These are phyloP conservation scores for Sander lucioperca DNA, from an alignment of 2,113 vertebrate genomes.

Conservation along the genomic window DNA sequence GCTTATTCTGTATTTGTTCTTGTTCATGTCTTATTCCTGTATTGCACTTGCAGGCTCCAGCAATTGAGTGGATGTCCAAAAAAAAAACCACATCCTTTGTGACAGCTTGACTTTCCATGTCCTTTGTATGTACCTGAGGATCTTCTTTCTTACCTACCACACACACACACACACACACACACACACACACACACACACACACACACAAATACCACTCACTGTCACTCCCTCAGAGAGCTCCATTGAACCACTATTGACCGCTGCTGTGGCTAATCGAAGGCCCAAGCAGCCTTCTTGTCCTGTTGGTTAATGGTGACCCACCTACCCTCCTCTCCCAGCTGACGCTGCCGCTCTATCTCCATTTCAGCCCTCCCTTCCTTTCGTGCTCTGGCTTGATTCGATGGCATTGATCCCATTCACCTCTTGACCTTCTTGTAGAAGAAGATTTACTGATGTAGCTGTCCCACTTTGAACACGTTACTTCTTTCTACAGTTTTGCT, in stretches of 20 bases:
- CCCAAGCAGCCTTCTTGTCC: slow-evolving; percentile 60
- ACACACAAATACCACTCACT: slow-evolving; percentile 49
- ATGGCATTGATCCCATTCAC: slow-evolving; percentile 66
- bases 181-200: neutral
- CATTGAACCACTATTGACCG: slow-evolving; percentile 69
- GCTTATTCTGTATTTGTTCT: neutral
- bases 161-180: neutral
- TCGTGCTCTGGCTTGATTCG: slow-evolving; percentile 53
- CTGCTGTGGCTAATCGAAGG: slow-evolving; percentile 69
- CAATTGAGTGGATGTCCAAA: neutral
- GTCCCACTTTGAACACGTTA: slow-evolving; percentile 22
- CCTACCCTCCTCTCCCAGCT: slow-evolving; percentile 30
- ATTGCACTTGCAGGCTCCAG: neutral
- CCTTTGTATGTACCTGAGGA: slow-evolving; percentile 6
- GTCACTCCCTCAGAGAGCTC: slow-evolving; percentile 44
- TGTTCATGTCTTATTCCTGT: neutral
- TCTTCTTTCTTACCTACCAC: slow-evolving; percentile 4
- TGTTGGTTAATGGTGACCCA: slow-evolving; percentile 74
- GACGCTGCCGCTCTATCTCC: slow-evolving; percentile 23
- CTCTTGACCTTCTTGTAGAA: slow-evolving; percentile 59
- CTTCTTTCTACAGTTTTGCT: neutral
- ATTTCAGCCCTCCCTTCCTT: slow-evolving; percentile 32
- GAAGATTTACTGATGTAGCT: slow-evolving; percentile 62
- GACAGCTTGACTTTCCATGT: slow-evolving; percentile 40
- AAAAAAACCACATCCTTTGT: neutral